Evolutionary conservation across 2,888 invertebrate genomes (phyloP).

Genomic region (Ophion ellenae): DNA sequence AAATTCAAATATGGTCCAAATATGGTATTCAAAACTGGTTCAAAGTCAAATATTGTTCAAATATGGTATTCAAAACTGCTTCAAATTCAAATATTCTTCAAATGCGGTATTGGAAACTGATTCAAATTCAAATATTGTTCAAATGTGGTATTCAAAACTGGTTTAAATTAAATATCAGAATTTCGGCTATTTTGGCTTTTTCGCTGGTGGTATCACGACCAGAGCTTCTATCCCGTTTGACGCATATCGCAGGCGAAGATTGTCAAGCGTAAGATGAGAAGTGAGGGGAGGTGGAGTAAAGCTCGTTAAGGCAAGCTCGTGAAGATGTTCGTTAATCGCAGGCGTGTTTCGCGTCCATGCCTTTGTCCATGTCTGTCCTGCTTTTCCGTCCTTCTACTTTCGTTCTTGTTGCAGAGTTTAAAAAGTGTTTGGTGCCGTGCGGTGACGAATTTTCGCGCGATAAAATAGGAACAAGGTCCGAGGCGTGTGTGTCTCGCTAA

Average conservation of each 20-base stretch:
- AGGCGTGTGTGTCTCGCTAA: conserved; percentile 69
- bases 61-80: no score
- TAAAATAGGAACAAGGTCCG: conserved; percentile 69
- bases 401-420: conserved; percentile 7
- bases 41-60: no score
- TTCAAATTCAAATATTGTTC: no score
- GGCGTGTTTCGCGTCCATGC: conserved; percentile 39
- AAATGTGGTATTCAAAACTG: no score
- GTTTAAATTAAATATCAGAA: background rate
- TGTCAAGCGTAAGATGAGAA: background rate
- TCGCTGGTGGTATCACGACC: background rate
- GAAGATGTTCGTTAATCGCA: conserved; percentile 64
- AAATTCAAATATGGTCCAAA: no score
- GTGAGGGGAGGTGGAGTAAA: conserved; percentile 32
- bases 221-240: background rate
- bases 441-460: conserved; percentile 41
- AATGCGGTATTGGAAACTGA: no score
- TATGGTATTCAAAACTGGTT: no score
- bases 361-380: conserved; percentile 2
- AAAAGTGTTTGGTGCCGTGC: conserved; percentile 27
- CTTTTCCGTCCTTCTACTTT: background rate
- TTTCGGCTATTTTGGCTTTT: background rate
- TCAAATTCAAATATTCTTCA: no score
- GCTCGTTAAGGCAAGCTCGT: conserved; percentile 62
- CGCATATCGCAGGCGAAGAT: background rate